Evolutionary conservation across 2,888 invertebrate genomes (phyloP).

Genomic region (Erynnis tages): DNA sequence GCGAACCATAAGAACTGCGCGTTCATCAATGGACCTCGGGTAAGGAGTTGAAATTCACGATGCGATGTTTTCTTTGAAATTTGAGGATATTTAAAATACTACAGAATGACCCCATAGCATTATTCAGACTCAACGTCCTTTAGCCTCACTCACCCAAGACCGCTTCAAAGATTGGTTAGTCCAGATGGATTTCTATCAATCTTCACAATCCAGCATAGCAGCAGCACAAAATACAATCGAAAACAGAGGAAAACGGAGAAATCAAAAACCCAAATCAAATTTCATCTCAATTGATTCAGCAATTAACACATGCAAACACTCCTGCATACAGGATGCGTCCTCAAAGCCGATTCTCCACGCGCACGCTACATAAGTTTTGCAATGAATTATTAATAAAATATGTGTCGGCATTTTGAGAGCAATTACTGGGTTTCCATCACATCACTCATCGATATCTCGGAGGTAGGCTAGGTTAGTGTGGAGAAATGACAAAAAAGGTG

Average conservation of each 20-base stretch:
- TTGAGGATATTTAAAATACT: too few species aligned
- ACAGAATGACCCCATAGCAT: too few species aligned
- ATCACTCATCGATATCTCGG: slow-evolving; percentile 75
- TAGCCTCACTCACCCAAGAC: too few species aligned
- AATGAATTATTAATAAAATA: slow-evolving; percentile 79
- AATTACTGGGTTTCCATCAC: slow-evolving; percentile 79
- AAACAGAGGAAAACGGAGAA: too few species aligned
- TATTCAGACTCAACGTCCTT: background rate
- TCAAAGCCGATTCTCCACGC: slow-evolving; percentile 31
- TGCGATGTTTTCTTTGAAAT: too few species aligned
- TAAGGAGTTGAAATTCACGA: too few species aligned
- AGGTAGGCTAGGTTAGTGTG: slow-evolving; percentile 46
- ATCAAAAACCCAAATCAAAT: background rate
- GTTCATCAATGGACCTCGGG: too few species aligned
- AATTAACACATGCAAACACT: slow-evolving; percentile 40
- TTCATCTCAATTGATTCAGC: slow-evolving; percentile 1
- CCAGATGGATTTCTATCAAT: too few species aligned
- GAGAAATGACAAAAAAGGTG: slow-evolving; percentile 40
- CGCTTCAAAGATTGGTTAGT: too few species aligned
- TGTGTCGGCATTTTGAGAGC: slow-evolving; percentile 75
- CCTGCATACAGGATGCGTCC: slow-evolving; percentile 41
- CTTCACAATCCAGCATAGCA: too few species aligned
- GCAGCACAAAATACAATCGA: too few species aligned
- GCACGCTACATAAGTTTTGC: slow-evolving; percentile 53
- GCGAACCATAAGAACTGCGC: too few species aligned